Percentiles rank a stretch among this genome's conserved stretches.
phyloP scores from a whole-genome alignment of 2,888 invertebrate genomes.

The Sylvicola cinctus region DNA sequence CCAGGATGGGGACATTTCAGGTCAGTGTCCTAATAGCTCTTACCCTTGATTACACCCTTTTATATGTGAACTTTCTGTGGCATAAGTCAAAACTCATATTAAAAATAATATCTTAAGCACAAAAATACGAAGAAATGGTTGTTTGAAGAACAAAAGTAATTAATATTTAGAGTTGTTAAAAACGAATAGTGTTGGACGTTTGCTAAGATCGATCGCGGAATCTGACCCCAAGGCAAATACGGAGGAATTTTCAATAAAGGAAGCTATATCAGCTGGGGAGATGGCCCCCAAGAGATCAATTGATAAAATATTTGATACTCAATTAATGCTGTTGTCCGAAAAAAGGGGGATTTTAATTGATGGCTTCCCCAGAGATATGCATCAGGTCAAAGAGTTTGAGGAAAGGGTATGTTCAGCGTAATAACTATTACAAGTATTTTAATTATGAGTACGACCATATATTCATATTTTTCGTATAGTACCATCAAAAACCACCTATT shows the following conservation, averaged over 20 bases:
- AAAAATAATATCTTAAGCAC: no score
- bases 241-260: constrained; percentile 43
- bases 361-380: constrained; percentile 81
- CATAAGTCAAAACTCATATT: no score
- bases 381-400: constrained; percentile 76
- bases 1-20: constrained; percentile 57
- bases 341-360: constrained; percentile 74
- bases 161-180: no score
- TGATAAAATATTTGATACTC: constrained; percentile 49
- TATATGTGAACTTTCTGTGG: no score
- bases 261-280: constrained; percentile 58
- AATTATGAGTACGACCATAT: background rate
- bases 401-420: constrained; percentile 40
- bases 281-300: constrained; percentile 62
- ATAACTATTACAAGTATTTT: constrained; percentile 1
- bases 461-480: constrained; percentile 30
- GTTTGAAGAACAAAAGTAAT: no score
- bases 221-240: constrained; percentile 36
- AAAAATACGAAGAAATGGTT: no score
- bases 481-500: constrained; percentile 53
- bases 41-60: no score
- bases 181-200: constrained; percentile 62
- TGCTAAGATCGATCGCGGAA: constrained; percentile 53
- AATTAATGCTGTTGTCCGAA: constrained; percentile 36
- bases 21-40: constrained; percentile 17